These are phyloP conservation scores for Matsumyia berberina DNA, from an alignment of 2,888 invertebrate genomes.

Conservation along the genomic window DNA sequence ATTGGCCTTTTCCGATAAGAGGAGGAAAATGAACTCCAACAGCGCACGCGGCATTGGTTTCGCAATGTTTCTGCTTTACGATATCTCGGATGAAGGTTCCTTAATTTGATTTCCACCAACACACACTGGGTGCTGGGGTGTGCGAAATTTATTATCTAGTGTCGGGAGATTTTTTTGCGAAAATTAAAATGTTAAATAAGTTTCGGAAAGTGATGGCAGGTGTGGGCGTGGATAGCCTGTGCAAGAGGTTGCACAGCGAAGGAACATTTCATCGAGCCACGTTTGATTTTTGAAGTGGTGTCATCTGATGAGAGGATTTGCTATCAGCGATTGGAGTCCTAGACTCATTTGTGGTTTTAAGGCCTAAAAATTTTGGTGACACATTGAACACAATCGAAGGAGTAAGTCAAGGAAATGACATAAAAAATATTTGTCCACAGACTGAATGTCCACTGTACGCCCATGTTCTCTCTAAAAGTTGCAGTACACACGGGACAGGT, in stretches of 20 bases:
- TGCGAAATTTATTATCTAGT: background rate
- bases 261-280: background rate
- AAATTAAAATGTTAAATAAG: slow-evolving; percentile 31
- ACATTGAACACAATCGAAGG: too few species aligned
- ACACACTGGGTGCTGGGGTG: background rate
- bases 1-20: slow-evolving; percentile 62
- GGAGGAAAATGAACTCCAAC: slow-evolving; percentile 5
- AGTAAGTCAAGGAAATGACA: too few species aligned
- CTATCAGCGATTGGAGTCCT: too few species aligned
- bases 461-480: too few species aligned
- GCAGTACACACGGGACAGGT: too few species aligned
- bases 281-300: too few species aligned
- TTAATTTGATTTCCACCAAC: slow-evolving; percentile 9
- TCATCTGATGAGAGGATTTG: too few species aligned
- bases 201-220: slow-evolving; percentile 1
- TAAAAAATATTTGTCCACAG: too few species aligned
- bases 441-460: too few species aligned
- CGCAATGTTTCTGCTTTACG: background rate
- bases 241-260: slow-evolving; percentile 6
- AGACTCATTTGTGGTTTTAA: too few species aligned
- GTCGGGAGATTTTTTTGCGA: background rate
- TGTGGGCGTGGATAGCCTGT: background rate
- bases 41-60: background rate
- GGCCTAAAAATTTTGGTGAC: too few species aligned
- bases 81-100: background rate